Conservation (phyloP, 2,113 vertebrate species). For the Sebastes fasciatus region DNA sequence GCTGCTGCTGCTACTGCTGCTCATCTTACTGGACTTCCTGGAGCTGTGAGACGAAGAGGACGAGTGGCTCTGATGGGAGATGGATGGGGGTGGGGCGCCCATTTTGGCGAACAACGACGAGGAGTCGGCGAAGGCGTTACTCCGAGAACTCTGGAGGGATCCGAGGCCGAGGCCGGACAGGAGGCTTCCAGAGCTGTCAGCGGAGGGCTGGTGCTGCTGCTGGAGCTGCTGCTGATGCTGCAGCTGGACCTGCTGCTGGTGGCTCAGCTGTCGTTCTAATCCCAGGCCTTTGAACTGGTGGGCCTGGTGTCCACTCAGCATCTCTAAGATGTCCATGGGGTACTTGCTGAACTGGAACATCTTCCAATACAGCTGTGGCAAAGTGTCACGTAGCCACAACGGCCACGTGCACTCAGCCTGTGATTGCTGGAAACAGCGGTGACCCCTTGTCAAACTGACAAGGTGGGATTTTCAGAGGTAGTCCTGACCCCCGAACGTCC, state of each 20-base stretch:
- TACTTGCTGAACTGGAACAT: constrained; percentile 90
- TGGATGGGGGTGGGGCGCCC: constrained; percentile 81
- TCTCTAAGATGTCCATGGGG: constrained; percentile 88
- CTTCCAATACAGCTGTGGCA: constrained; percentile 67
- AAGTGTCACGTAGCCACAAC: constrained; percentile 51
- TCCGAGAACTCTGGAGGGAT: constrained; percentile 81
- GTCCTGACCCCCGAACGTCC: constrained; percentile 27
- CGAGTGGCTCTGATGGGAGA: constrained; percentile 84
- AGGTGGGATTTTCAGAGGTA: constrained; percentile 23
- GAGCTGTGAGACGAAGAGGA: constrained; percentile 84
- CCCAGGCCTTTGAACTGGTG: constrained; percentile 88
- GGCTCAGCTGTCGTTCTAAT: constrained; percentile 84
- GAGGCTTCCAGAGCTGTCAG: constrained; percentile 80
- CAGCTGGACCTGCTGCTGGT: constrained; percentile 87
- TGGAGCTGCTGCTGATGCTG: constrained; percentile 87
- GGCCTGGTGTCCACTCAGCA: constrained; percentile 88
- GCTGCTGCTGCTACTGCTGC: constrained; percentile 71
- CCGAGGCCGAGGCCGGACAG: constrained; percentile 85
- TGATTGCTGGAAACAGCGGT: constrained; percentile 45
- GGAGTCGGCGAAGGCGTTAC: constrained; percentile 85
- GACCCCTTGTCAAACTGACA: constrained; percentile 18
- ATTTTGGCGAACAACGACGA: constrained; percentile 87
- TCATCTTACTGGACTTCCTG: constrained; percentile 87
- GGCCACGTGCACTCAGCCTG: constrained; percentile 30
- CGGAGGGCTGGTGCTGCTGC: constrained; percentile 82